Evolutionary conservation across 2,888 invertebrate species (phyloP).

Genomic region (Tinea semifulvella): DNA sequence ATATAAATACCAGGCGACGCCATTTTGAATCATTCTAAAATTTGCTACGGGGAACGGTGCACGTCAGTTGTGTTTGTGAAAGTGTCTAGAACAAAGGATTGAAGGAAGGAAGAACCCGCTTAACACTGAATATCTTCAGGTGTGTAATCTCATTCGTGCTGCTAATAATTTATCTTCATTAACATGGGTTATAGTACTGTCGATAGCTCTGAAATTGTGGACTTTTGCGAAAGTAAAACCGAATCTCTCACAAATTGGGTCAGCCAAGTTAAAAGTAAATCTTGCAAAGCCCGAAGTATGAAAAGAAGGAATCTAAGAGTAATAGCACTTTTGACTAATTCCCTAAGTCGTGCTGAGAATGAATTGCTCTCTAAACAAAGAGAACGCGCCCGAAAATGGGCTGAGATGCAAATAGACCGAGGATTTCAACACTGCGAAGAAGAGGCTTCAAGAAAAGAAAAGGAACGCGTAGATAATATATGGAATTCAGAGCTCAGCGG

Average conservation of each 20-base stretch:
- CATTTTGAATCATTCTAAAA: conserved; percentile 34
- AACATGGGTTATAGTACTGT: conserved; percentile 56
- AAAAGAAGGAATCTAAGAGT: conserved; percentile 69
- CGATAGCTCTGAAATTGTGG: conserved; percentile 43
- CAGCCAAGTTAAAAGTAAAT: conserved; percentile 70
- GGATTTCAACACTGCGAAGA: conserved; percentile 55
- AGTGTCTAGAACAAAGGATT: conserved; percentile 29
- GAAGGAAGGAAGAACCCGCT: not conserved
- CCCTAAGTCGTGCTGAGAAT: conserved; percentile 66
- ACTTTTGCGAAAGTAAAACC: conserved; percentile 65
- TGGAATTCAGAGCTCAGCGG: conserved; percentile 71
- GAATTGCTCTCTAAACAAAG: conserved; percentile 70
- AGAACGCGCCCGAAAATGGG: conserved; percentile 70
- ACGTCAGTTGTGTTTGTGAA: conserved; percentile 39
- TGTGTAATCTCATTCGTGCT: conserved; percentile 40
- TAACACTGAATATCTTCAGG: conserved; percentile 28
- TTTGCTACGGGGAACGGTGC: conserved; percentile 32
- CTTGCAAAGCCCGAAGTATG: conserved; percentile 62
- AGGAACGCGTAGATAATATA: conserved; percentile 54
- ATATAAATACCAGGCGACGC: conserved; percentile 26
- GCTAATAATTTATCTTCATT: conserved; percentile 27
- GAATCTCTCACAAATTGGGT: conserved; percentile 71
- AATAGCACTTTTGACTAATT: conserved; percentile 70
- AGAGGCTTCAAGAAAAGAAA: conserved; percentile 48
- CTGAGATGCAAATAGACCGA: conserved; percentile 60